Conservation (phyloP, 37 sponge, comb jelly and placozoan genomes). For the Theonella swinhoei region DNA sequence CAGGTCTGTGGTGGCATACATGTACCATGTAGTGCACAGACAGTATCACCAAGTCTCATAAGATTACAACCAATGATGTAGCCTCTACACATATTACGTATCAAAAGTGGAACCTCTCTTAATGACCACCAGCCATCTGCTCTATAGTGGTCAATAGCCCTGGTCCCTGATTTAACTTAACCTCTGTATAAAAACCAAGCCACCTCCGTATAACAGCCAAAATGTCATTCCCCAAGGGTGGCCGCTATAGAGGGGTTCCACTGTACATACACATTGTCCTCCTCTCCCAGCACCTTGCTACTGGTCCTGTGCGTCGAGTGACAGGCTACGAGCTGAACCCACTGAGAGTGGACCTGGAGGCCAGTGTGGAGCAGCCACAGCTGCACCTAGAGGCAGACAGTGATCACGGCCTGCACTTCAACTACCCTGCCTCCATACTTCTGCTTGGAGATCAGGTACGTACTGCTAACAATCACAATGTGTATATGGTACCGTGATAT, state of each 20-base stretch:
- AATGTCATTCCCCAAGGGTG: too few relatives aligned
- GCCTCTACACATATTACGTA: too few relatives aligned
- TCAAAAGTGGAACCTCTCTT: too few relatives aligned
- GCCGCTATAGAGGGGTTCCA: too few relatives aligned
- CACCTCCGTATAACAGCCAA: too few relatives aligned
- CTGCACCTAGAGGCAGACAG: conserved; percentile 38
- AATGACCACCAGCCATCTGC: not conserved
- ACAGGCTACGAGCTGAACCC: conserved; percentile 48
- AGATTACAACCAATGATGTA: too few relatives aligned
- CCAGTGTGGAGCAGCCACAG: conserved; percentile 41
- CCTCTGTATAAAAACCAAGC: too few relatives aligned
- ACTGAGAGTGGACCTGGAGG: conserved; percentile 51
- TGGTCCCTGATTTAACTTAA: too few relatives aligned
- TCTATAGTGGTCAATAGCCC: not conserved
- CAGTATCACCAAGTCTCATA: too few relatives aligned
- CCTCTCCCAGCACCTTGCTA: not conserved
- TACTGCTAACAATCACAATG: not conserved
- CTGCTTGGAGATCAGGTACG: conserved; percentile 10
- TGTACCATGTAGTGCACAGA: too few relatives aligned
- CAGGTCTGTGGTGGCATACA: too few relatives aligned
- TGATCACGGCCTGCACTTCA: conserved; percentile 38
- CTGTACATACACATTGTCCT: not conserved
- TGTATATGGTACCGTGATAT: not conserved
- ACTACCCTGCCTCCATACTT: conserved; percentile 36
- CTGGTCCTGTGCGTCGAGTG: conserved; percentile 1